A percentile compares a stretch with the other conserved stretches of the same genome.
phyloP scores from a whole-genome alignment of 2,797 vertebrate species.

The Parauchenoglanis punctatus region DNA sequence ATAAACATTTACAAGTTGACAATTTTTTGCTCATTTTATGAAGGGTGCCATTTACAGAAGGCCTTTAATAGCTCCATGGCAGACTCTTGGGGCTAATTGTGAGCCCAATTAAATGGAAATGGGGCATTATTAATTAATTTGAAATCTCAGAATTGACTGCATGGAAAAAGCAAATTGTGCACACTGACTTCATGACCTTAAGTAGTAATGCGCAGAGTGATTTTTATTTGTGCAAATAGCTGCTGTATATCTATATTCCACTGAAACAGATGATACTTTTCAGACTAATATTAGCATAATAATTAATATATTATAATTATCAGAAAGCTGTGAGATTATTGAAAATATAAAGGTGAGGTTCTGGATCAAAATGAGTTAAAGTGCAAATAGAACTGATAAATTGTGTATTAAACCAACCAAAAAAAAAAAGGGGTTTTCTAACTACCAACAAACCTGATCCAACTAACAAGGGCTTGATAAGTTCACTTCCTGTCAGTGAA shows the following conservation, averaged over 20 bases:
- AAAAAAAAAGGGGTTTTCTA: not conserved
- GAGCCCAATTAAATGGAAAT: not conserved
- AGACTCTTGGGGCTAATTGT: not conserved
- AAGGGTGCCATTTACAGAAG: not conserved
- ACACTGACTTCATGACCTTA: not conserved
- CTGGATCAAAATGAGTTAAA: not conserved
- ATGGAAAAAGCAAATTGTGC: not conserved
- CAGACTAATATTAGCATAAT: not conserved
- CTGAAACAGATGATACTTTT: not conserved
- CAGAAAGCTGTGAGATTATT: not conserved
- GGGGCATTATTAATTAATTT: not conserved
- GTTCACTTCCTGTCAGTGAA: not conserved
- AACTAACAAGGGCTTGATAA: not conserved
- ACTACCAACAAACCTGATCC: not conserved
- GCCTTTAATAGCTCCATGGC: too few relatives aligned
- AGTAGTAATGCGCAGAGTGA: too few relatives aligned
- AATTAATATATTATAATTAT: not conserved
- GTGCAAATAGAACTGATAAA: not conserved
- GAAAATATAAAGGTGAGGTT: not conserved
- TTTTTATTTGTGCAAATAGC: not conserved
- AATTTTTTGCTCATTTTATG: not conserved
- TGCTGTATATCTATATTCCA: not conserved
- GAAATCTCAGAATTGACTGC: not conserved
- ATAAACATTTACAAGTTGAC: not conserved
- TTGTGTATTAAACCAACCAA: not conserved